A percentile compares a stretch with the other conserved stretches of the same genome.
Evolutionary conservation across 2,113 vertebrate species (phyloP).

Genomic region (Plectropomus leopardus): DNA sequence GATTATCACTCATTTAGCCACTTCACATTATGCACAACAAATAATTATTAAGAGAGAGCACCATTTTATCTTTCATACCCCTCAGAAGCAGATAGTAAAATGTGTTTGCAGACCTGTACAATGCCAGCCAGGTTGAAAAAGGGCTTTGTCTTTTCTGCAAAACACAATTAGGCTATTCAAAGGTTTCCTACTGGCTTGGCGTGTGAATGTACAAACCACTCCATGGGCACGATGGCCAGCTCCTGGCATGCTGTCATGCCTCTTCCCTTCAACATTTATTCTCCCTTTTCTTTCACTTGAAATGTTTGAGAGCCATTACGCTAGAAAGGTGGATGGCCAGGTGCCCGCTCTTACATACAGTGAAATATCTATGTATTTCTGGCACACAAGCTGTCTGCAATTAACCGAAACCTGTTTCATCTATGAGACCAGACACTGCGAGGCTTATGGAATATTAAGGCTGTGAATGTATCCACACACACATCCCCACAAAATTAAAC

Average conservation of each 20-base stretch:
- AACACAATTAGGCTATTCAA: conserved; percentile 64
- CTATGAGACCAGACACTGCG: conserved; percentile 34
- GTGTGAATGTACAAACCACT: conserved; percentile 39
- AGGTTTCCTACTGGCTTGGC: conserved; percentile 48
- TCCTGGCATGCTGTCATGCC: conserved; percentile 50
- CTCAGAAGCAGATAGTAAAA: conserved; percentile 35
- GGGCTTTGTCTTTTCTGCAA: conserved; percentile 22
- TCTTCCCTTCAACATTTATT: conserved; percentile 37
- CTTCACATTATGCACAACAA: conserved; percentile 15
- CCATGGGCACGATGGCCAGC: conserved; percentile 48
- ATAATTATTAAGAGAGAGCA: conserved; percentile 14
- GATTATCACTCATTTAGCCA: conserved; percentile 33
- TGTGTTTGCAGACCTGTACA: conserved; percentile 9
- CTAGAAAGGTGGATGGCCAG: conserved; percentile 23
- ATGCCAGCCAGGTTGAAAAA: conserved; percentile 24
- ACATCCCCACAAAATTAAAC: conserved; percentile 49
- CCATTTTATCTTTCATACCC: neutral
- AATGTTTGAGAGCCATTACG: conserved; percentile 31
- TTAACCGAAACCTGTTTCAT: conserved; percentile 57
- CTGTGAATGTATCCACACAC: conserved; percentile 40
- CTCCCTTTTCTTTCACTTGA: conserved; percentile 29
- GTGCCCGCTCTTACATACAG: conserved; percentile 15
- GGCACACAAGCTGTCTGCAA: conserved; percentile 30
- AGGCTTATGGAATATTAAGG: conserved; percentile 61
- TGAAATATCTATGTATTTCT: conserved; percentile 45